Percentiles rank a stretch among this genome's conserved stretches.
Evolutionary conservation across 2,113 vertebrate genomes (phyloP).

Genomic region (Cinclus mexicanus): DNA sequence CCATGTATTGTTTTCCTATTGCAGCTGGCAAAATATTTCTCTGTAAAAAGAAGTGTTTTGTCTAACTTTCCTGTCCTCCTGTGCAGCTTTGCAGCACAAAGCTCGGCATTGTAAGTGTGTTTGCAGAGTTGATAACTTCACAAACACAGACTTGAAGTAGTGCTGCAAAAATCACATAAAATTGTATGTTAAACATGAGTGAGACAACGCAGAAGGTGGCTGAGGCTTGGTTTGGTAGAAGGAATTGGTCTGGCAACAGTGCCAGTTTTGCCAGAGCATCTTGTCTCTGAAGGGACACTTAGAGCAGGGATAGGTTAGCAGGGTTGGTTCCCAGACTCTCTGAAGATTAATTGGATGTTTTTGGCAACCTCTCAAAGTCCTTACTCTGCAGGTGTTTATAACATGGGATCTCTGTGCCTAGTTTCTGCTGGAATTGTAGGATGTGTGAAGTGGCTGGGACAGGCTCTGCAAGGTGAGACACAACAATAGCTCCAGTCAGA

Average conservation of each 20-base stretch:
- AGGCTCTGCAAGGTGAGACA: neutral
- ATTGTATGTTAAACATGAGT: neutral
- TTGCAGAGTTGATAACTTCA: neutral
- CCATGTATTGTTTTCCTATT: slow-evolving; percentile 16
- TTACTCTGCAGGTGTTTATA: neutral
- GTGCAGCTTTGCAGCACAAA: neutral
- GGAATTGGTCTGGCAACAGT: neutral
- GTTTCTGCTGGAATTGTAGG: neutral
- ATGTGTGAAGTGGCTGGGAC: neutral
- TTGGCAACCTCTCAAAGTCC: neutral
- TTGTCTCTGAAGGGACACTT: neutral
- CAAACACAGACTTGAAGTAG: neutral
- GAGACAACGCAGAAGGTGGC: neutral
- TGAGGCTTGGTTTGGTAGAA: neutral
- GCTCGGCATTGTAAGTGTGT: accelerated
- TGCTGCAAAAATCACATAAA: neutral
- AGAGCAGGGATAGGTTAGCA: neutral
- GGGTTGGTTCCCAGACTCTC: neutral
- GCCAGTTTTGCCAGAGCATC: neutral
- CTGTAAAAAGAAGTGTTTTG: neutral
- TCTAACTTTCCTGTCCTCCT: neutral
- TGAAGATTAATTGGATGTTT: neutral
- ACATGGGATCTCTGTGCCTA: accelerated
- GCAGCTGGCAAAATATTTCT: slow-evolving; percentile 1
- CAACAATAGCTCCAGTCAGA: neutral